Percentiles rank a stretch among this genome's conserved stretches.
phyloP scores from a whole-genome alignment of 2,113 vertebrate species.

The Zapornia atra region DNA sequence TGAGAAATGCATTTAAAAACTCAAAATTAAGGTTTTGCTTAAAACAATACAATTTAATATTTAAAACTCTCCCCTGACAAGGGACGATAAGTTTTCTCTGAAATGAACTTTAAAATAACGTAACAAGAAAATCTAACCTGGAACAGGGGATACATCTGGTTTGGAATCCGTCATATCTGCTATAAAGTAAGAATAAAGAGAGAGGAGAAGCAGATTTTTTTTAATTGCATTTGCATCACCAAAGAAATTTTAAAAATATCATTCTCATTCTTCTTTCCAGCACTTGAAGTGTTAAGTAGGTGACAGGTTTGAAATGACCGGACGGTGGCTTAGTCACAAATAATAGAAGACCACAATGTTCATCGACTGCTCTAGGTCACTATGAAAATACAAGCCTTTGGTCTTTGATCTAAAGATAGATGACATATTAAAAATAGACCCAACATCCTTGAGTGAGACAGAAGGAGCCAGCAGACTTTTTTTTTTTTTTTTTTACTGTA shows the following conservation, averaged over 20 bases:
- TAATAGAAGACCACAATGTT: conserved; percentile 18
- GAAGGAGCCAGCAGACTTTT: not conserved
- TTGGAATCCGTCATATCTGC: not conserved
- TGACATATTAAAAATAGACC: not conserved
- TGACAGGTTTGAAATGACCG: not conserved
- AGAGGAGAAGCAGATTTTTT: not conserved
- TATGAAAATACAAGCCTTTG: conserved; percentile 40
- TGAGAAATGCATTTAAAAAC: not conserved
- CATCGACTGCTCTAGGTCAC: conserved; percentile 41
- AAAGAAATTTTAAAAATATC: not conserved
- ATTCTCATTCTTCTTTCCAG: not conserved
- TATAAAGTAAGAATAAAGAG: not conserved
- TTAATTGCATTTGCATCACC: not conserved
- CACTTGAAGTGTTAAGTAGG: not conserved
- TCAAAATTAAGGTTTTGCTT: not conserved
- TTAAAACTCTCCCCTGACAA: not conserved
- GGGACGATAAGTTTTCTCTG: not conserved
- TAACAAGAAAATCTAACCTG: not conserved
- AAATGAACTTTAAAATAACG: not conserved
- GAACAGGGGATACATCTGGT: not conserved
- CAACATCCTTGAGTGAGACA: not conserved
- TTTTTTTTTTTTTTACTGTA: not conserved
- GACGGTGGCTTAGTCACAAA: not conserved
- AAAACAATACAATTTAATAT: not conserved
- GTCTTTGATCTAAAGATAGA: conserved; percentile 8